Evolutionary conservation across 1,140 invertebrate species (phyloP), one percentile per base, ranked within the genome.

Genomic region (Telenomus remus): DNA sequence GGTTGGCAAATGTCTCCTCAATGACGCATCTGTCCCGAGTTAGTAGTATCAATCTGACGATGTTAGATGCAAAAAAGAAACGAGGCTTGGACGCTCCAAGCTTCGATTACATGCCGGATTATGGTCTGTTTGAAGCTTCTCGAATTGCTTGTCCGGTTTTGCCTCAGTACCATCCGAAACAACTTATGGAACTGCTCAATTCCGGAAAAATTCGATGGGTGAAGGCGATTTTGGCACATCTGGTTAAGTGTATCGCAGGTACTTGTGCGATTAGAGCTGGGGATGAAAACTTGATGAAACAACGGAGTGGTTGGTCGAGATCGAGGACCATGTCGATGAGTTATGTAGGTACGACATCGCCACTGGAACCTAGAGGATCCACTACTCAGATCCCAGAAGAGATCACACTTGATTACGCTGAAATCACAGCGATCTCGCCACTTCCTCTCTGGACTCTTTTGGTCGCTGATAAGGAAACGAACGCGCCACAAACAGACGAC

Each of bases 131-230:
- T 89, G 97, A 99, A 85, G 97, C 97, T 0, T 96, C 96, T n/a
- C 91, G 96, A 50, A 95, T 98, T 77, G 96, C 96, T 0, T 97
- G 96, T 82, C 98, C 98, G 0, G 97, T 99, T n/a, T 87, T 99
- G 65, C 98, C 98, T 0, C 98, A 99, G 81, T 99, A 99, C 88
- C 98, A 99, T 90, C 98, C 98, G 0, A 98, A 98, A 83, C 97
- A 99, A 82, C 87, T 99, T 2, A 98, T 99, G 94, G 98, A 99
- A 85, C 88, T 99, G n/a, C 89, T 99, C 0, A 99, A 99, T 87
- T 98, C 97, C 60, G 98, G 98, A 0, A 99, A 99, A 89, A 98
- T 98, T 35, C 89, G 95, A 79, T 96, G 97, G 92, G 98, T 99
- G 0, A 99, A 99, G 87, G 97, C 98, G 0, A 99, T 99, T 65